Percentiles rank a stretch among this genome's conserved stretches.
phyloP scores from a whole-genome alignment of 2,888 invertebrate species.

The Cosmia trapezina region DNA sequence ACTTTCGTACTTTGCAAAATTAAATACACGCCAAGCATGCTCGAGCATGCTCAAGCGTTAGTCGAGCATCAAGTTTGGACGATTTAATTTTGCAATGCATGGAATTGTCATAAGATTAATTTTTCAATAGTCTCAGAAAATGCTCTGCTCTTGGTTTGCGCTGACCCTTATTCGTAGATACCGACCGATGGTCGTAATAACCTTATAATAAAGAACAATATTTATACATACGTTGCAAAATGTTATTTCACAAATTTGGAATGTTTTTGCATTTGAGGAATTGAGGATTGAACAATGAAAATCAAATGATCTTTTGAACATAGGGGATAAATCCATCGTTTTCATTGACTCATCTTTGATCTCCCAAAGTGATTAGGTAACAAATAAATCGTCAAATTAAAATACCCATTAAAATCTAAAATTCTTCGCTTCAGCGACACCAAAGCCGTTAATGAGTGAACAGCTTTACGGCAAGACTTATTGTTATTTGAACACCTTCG shows the following conservation, averaged over 20 bases:
- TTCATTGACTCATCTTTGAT: conserved; percentile 38
- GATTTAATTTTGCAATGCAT: no score
- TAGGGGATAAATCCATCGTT: background rate
- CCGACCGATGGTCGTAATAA: background rate
- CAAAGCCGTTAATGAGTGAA: conserved; percentile 81
- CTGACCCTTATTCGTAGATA: no score
- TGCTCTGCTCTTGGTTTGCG: no score
- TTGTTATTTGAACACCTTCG: conserved; percentile 61
- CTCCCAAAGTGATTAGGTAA: conserved; percentile 59
- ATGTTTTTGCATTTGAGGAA: background rate
- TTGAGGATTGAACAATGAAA: background rate
- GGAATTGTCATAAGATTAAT: no score
- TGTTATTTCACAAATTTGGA: background rate
- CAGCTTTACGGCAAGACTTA: conserved; percentile 79
- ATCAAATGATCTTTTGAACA: background rate
- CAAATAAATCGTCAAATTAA: conserved; percentile 86
- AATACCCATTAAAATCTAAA: conserved; percentile 72
- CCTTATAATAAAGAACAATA: background rate
- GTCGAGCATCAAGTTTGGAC: no score
- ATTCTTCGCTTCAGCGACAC: conserved; percentile 55
- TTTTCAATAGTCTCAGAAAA: no score
- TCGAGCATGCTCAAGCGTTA: no score
- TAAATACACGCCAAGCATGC: no score
- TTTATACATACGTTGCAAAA: background rate
- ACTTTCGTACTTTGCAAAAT: no score